Evolutionary conservation across 2,797 vertebrate genomes (phyloP).

Genomic region (Lagorchestes hirsutus): DNA sequence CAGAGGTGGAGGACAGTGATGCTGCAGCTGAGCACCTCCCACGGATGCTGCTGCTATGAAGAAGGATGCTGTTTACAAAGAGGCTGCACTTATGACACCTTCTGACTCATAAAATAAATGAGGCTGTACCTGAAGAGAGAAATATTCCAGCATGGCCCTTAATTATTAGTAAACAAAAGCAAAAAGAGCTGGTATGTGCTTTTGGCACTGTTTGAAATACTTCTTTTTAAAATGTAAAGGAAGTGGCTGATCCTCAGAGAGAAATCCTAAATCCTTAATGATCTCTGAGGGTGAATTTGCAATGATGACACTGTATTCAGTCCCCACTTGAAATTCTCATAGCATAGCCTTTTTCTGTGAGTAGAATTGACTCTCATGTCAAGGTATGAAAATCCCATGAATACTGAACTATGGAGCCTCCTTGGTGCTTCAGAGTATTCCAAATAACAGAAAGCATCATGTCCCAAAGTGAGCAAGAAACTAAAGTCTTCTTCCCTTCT

Average conservation of each 20-base stretch:
- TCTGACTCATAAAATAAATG: conserved; percentile 58
- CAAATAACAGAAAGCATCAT: not conserved
- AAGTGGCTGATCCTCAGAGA: not conserved
- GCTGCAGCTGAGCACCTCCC: conserved; percentile 52
- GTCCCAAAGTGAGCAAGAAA: not conserved
- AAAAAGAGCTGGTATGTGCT: not conserved
- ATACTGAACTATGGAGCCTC: not conserved
- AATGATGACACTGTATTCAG: not conserved
- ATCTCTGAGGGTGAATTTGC: not conserved
- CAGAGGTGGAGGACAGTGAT: conserved; percentile 8
- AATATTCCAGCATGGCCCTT: conserved; percentile 21
- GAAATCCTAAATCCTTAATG: not conserved
- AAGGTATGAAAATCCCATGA: not conserved
- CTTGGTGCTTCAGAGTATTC: not conserved
- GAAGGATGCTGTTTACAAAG: conserved; percentile 40
- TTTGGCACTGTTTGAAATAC: conserved; percentile 44
- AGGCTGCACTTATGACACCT: conserved; percentile 37
- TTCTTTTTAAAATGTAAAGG: conserved; percentile 17
- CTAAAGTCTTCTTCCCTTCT: not conserved
- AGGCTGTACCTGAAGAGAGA: conserved; percentile 53
- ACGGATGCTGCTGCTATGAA: not conserved
- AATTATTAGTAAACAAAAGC: conserved; percentile 64
- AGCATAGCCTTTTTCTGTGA: not conserved
- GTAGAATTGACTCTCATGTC: not conserved
- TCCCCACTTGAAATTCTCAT: not conserved